These are phyloP conservation scores for Megaleporinus macrocephalus DNA, from an alignment of 2,113 vertebrate genomes.

Conservation along the genomic window DNA sequence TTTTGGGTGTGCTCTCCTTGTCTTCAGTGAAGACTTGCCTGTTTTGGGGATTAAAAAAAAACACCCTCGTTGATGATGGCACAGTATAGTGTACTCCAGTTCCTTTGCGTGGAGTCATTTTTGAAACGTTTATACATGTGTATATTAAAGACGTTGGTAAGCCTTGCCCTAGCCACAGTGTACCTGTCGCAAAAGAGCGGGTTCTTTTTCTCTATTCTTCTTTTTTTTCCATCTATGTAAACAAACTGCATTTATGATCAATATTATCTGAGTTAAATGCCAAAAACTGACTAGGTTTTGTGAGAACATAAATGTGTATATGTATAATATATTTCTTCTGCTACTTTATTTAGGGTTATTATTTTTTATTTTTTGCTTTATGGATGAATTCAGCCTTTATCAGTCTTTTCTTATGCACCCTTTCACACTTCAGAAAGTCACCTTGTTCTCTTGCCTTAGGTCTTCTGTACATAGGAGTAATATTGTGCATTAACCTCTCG, in stretches of 20 bases:
- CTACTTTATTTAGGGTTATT: too few relatives aligned
- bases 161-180: conserved; percentile 68
- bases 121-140: conserved; percentile 78
- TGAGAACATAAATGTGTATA: conserved; percentile 68
- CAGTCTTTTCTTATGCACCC: conserved; percentile 68
- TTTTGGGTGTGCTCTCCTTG: conserved; percentile 66
- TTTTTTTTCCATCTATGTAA: conserved; percentile 70
- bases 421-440: conserved; percentile 58
- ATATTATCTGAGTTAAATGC: conserved; percentile 76
- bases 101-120: conserved; percentile 84
- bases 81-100: conserved; percentile 73
- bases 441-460: conserved; percentile 69
- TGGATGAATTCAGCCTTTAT: conserved; percentile 61
- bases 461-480: conserved; percentile 58
- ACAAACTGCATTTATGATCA: conserved; percentile 67
- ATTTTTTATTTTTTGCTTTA: conserved; percentile 61
- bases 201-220: conserved; percentile 72
- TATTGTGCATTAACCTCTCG: conserved; percentile 54
- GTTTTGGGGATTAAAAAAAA: conserved; percentile 60
- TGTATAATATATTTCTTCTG: conserved; percentile 75
- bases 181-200: conserved; percentile 70
- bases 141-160: conserved; percentile 66
- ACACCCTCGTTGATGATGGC: conserved; percentile 67
- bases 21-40: conserved; percentile 97
- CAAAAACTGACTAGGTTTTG: conserved; percentile 76